A percentile compares a stretch with the other conserved stretches of the same genome.
These are phyloP conservation scores for Cherax destructor DNA, from an alignment of 1,140 invertebrate species.

Conservation along the genomic window DNA sequence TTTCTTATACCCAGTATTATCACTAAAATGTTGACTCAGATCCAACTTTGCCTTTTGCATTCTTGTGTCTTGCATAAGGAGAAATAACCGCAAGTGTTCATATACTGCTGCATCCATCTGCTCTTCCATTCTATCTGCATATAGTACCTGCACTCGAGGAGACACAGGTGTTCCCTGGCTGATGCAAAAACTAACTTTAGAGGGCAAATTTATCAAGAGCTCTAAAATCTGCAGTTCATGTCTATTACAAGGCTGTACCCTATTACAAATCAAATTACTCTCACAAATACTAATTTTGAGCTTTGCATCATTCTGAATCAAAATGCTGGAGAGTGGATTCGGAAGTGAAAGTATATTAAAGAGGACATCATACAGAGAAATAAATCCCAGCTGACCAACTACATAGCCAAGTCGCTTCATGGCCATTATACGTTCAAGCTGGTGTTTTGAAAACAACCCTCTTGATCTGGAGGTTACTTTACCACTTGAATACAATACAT, in stretches of 20 bases:
- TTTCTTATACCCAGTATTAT: neutral
- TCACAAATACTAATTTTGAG: slow-evolving; percentile 45
- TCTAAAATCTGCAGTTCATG: slow-evolving; percentile 23
- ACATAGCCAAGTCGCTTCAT: slow-evolving; percentile 50
- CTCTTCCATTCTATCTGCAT: slow-evolving; percentile 55
- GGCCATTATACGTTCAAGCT: slow-evolving; percentile 50
- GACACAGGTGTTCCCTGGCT: slow-evolving; percentile 55
- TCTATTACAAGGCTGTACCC: neutral
- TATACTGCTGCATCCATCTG: slow-evolving; percentile 37
- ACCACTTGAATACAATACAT: slow-evolving; percentile 38
- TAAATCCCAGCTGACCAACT: slow-evolving; percentile 53
- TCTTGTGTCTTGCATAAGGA: slow-evolving; percentile 19
- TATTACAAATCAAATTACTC: slow-evolving; percentile 41
- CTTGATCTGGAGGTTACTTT: neutral
- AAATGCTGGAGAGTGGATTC: slow-evolving; percentile 55
- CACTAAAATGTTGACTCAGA: neutral
- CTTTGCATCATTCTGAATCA: slow-evolving; percentile 40
- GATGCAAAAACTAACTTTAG: slow-evolving; percentile 46
- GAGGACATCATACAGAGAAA: slow-evolving; percentile 50
- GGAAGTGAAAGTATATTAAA: slow-evolving; percentile 39
- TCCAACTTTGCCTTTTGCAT: neutral
- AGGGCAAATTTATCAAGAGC: slow-evolving; percentile 25
- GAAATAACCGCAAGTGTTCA: slow-evolving; percentile 47
- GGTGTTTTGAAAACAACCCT: slow-evolving; percentile 46
- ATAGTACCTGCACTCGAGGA: slow-evolving; percentile 36